These are phyloP conservation scores for Otus sunia DNA, from an alignment of 2,113 vertebrate species.

Conservation along the genomic window DNA sequence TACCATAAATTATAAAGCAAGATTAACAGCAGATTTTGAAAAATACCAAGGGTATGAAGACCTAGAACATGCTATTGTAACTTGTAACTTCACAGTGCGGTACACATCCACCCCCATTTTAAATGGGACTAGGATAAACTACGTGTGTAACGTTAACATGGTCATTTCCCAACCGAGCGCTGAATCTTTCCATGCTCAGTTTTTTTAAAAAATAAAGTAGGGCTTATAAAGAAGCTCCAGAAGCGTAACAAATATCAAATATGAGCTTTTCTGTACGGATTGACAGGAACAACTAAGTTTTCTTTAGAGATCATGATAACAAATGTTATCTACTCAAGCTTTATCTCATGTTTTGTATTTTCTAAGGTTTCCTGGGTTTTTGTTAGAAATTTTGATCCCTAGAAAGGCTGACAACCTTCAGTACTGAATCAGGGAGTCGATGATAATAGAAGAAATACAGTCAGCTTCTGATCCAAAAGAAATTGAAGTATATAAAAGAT, in stretches of 20 bases:
- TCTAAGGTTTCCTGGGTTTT: neutral
- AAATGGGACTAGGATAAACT: neutral
- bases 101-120: neutral
- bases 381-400: neutral
- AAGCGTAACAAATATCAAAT: neutral
- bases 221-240: neutral
- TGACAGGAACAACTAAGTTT: neutral
- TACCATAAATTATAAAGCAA: neutral
- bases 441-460: neutral
- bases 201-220: neutral
- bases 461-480: neutral
- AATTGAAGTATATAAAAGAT: neutral
- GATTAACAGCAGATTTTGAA: neutral
- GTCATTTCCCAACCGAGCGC: neutral
- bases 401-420: neutral
- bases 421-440: neutral
- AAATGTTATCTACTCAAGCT: neutral
- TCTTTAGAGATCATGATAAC: neutral
- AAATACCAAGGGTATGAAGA: neutral
- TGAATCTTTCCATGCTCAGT: neutral
- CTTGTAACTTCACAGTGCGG: neutral
- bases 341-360: neutral
- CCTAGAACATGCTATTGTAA: neutral
- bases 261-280: neutral
- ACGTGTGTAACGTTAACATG: rapidly evolving